Percentiles rank a stretch among this genome's conserved stretches.
Evolutionary conservation across 92 coral and sea anemone genomes (phyloP).

Genomic region (Galaxea fascicularis): DNA sequence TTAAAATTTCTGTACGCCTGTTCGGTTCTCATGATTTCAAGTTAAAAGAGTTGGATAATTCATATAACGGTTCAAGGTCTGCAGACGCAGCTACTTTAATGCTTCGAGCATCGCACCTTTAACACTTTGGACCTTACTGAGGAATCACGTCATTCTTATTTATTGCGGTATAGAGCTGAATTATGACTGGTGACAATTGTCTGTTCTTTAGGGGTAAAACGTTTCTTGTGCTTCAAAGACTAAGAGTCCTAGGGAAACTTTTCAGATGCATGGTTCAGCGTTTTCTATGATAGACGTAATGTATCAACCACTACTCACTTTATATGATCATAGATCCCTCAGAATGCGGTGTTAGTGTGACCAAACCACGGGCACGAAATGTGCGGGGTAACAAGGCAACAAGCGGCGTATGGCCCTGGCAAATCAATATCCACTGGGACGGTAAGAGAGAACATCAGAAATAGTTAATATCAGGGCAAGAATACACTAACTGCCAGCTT

Average conservation of each 20-base stretch:
- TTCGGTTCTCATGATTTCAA: too few species aligned
- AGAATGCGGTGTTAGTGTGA: slow-evolving; percentile 77
- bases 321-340: slow-evolving; percentile 39
- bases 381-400: slow-evolving; percentile 79
- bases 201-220: too few species aligned
- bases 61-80: background rate
- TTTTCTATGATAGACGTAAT: background rate
- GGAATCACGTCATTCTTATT: too few species aligned
- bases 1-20: background rate
- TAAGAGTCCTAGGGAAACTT: background rate
- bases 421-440: slow-evolving; percentile 69
- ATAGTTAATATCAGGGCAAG: background rate
- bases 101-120: too few species aligned
- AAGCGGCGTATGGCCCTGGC: slow-evolving; percentile 92
- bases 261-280: background rate
- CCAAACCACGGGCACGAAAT: slow-evolving; percentile 70
- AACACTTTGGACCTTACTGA: too few species aligned
- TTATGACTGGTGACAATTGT: too few species aligned
- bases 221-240: too few species aligned
- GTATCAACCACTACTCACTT: background rate
- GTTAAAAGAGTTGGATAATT: background rate
- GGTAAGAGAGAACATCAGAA: slow-evolving; percentile 33
- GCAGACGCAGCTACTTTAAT: background rate
- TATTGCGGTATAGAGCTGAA: too few species aligned
- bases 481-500: too few species aligned